These are phyloP conservation scores for Heliconius eleuchia DNA, from an alignment of 1,140 invertebrate genomes.

Conservation along the genomic window DNA sequence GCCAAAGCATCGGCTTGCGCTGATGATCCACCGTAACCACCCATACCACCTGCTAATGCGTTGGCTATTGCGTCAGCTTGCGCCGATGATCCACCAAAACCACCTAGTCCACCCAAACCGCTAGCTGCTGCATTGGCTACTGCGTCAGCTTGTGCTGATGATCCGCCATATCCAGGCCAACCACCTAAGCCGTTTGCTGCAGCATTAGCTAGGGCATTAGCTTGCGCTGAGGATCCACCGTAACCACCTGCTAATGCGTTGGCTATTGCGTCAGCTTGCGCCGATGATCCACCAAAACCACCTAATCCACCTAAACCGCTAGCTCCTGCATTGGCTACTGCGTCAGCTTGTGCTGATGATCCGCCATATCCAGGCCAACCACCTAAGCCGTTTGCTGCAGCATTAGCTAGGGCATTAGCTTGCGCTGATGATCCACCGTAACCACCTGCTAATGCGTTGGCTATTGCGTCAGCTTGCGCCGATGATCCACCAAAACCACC, in stretches of 20 bases:
- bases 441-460: conserved; percentile 20
- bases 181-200: conserved; percentile 13
- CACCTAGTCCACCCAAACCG: conserved; percentile 23
- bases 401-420: conserved; percentile 36
- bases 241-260: conserved; percentile 11
- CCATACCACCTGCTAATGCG: conserved; percentile 18
- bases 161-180: conserved; percentile 2
- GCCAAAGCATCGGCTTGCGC: conserved; percentile 32
- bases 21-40: conserved; percentile 17
- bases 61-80: conserved; percentile 28
- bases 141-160: conserved; percentile 33
- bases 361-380: conserved; percentile 10
- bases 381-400: not conserved
- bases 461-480: conserved; percentile 31
- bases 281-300: conserved; percentile 16
- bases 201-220: conserved; percentile 35
- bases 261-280: conserved; percentile 31
- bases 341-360: conserved; percentile 37
- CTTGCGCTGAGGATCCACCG: conserved; percentile 23
- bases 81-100: conserved; percentile 17
- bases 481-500: conserved; percentile 18
- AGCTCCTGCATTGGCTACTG: conserved; percentile 27
- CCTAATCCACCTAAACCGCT: not conserved
- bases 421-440: conserved; percentile 16
- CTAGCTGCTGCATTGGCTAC: conserved; percentile 21